Conservation (phyloP, 2,113 vertebrate genomes). For the Gallinago undulata region DNA sequence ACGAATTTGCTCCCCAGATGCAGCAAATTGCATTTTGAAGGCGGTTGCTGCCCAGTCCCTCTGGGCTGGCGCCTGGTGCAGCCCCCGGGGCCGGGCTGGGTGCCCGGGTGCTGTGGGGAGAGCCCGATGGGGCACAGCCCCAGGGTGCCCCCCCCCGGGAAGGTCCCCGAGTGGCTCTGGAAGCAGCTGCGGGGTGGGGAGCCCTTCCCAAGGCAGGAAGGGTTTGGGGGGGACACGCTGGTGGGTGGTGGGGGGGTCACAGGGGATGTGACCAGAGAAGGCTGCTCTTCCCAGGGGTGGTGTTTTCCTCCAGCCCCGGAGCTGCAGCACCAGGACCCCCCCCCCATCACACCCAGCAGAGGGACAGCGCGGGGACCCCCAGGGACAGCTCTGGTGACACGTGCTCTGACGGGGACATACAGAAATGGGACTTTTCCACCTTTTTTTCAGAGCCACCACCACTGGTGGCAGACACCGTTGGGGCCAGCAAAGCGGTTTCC, state of each 20-base stretch:
- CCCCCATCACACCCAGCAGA: background rate
- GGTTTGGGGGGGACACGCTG: background rate
- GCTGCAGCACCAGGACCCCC: background rate
- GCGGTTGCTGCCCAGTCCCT: background rate
- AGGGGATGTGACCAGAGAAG: fast-evolving
- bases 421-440: fast-evolving
- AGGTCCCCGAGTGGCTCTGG: background rate
- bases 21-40: background rate
- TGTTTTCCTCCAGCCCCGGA: background rate
- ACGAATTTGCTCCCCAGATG: background rate
- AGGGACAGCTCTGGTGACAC: background rate
- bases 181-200: background rate
- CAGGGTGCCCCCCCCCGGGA: background rate
- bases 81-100: background rate
- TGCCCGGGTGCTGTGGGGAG: background rate
- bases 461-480: fast-evolving
- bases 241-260: background rate
- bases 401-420: fast-evolving
- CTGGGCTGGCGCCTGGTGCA: background rate
- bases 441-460: background rate
- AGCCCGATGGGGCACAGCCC: background rate
- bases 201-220: background rate
- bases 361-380: fast-evolving
- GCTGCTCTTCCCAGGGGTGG: fast-evolving
- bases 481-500: background rate